Base-by-base conservation (phyloP, 2,888 invertebrate genomes). In the Pandemis corylana region DNA sequence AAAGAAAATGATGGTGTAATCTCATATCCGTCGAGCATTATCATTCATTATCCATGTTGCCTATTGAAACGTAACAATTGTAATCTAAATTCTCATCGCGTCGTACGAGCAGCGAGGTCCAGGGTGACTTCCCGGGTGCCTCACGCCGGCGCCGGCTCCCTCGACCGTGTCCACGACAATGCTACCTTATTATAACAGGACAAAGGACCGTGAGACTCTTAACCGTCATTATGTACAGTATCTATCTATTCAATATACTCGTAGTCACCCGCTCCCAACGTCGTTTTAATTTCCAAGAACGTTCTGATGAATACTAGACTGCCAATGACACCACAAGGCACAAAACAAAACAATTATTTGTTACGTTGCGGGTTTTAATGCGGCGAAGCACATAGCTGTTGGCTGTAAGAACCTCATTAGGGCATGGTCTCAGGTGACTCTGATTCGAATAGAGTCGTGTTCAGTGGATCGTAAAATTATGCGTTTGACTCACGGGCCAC, bases 61-160 rank as follows among this genome's bases (percentile, higher is more conserved):
- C 85, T 87, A 90, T 89, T 89, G 87, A 87, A 84, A 87, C 83
- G 86, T 84, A 87, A 85, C 83, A 84, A 85, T 83, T 82, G 81
- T 87, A 90, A 93, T 93, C 89, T 90, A 88, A 88, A 93, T 92
- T 93, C 90, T 87, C 86, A 89, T 90, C 84, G 87, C 85, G 82
- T 84, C 77, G 84, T 85, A 81, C 82, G 81, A 78, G 82, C 78
- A 71, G 56, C 62, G 67, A 64, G 79, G 84, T 89, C 89, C 91
- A 85, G 89, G 90, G 90, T 86, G 85, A 81, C 85, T 85, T 90
- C 88, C 89, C 86, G 89, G 82, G 83, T 82, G 83, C 80, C 82
- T 81, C 84, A 83, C 87, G 85, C 80, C 78, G 80, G 81, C 87
- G 85, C 80, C 78, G 80, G 81, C 76, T 80, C 88, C 80, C 82